A percentile compares a stretch with the other conserved stretches of the same genome.
phyloP scores from a whole-genome alignment of 2,888 invertebrate genomes.

The Sarcophaga subvicina region DNA sequence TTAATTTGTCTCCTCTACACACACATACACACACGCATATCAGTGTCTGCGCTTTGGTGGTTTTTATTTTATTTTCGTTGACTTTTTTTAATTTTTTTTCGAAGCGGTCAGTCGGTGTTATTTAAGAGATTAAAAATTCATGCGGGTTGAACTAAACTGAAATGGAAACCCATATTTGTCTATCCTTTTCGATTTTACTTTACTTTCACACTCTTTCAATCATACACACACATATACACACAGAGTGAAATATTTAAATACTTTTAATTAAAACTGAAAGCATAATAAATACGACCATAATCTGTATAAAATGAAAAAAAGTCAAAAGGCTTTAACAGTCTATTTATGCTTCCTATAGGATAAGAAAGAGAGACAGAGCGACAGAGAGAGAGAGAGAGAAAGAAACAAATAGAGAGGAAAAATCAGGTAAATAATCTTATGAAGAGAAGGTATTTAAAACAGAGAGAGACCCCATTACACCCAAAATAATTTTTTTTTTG shows the following conservation, averaged over 20 bases:
- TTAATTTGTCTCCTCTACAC: neutral
- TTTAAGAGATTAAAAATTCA: constrained; percentile 57
- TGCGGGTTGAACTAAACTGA: constrained; percentile 32
- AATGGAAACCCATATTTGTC: constrained; percentile 45
- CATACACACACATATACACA: neutral
- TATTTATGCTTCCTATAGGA: neutral
- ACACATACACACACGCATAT: neutral
- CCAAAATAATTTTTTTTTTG: no score
- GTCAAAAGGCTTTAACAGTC: constrained; percentile 42
- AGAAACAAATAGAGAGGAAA: neutral
- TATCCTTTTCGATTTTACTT: neutral
- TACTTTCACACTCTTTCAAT: neutral
- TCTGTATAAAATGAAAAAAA: constrained; percentile 43
- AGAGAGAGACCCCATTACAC: no score
- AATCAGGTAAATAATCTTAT: neutral
- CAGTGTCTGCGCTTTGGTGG: neutral
- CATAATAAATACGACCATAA: constrained; percentile 56
- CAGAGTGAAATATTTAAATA: constrained; percentile 30
- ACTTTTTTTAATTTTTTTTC: constrained; percentile 4
- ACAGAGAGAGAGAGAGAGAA: neutral
- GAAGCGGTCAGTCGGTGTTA: constrained; percentile 12
- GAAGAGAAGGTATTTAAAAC: no score
- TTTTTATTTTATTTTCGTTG: neutral
- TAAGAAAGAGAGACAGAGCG: no score
- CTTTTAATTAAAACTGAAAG: constrained; percentile 61